These are phyloP conservation scores for Dolichotis patagonum DNA, from an alignment of 2,113 vertebrate species.

Conservation along the genomic window DNA sequence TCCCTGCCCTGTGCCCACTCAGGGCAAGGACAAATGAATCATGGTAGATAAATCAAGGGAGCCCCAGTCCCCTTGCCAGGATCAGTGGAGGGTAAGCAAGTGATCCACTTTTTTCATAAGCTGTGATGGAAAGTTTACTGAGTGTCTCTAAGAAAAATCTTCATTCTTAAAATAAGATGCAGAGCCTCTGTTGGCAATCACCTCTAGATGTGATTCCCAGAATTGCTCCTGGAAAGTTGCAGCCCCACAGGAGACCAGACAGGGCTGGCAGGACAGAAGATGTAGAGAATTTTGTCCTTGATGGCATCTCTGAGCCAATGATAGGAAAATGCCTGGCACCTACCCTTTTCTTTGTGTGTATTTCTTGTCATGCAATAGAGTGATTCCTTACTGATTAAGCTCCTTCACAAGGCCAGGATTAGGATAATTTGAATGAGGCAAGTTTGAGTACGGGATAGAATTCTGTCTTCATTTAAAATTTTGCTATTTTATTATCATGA, in stretches of 20 bases:
- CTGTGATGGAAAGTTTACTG: background rate
- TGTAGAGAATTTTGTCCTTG: background rate
- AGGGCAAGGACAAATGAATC: background rate
- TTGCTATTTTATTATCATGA: background rate
- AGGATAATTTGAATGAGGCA: background rate
- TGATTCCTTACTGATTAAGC: background rate
- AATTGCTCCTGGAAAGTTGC: too few species aligned
- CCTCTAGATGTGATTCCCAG: background rate
- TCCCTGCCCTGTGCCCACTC: background rate
- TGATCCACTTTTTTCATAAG: background rate
- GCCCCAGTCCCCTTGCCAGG: background rate
- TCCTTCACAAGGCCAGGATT: background rate
- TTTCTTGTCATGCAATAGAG: background rate
- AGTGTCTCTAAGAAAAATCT: background rate
- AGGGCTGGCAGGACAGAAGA: background rate
- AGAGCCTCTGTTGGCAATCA: background rate
- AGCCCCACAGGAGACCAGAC: background rate
- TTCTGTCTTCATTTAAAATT: background rate
- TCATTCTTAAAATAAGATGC: background rate
- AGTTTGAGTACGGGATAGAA: background rate
- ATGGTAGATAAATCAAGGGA: background rate
- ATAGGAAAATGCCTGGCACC: background rate
- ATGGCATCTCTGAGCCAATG: background rate
- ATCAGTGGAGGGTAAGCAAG: background rate
- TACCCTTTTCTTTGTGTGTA: background rate